phyloP scores from a whole-genome alignment of 2,113 vertebrate genomes.

The Lophotis ruficrista region DNA sequence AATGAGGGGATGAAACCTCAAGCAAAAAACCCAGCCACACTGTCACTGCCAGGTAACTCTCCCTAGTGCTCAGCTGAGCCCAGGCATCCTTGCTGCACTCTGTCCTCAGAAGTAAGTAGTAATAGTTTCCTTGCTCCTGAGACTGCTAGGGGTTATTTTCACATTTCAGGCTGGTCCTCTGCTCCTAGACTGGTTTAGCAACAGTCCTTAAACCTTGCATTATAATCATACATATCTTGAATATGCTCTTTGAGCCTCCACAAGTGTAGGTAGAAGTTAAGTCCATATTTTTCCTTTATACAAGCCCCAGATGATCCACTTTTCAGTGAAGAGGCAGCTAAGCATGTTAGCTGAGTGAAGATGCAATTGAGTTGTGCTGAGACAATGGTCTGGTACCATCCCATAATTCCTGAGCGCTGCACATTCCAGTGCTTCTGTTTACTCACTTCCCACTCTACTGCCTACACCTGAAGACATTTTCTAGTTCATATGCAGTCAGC shows the following conservation, averaged over 20 bases:
- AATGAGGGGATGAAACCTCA: accelerated
- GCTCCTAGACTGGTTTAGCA: background rate
- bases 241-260: background rate
- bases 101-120: background rate
- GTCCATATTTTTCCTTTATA: background rate
- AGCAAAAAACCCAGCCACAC: background rate
- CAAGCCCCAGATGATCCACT: background rate
- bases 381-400: background rate
- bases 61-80: background rate
- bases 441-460: background rate
- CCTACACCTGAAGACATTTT: background rate
- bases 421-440: background rate
- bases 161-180: background rate
- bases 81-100: accelerated
- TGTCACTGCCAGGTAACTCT: background rate
- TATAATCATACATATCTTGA: background rate
- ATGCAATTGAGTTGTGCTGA: background rate
- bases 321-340: background rate
- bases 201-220: background rate
- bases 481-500: background rate
- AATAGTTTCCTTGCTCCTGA: background rate
- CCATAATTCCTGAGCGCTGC: background rate
- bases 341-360: background rate
- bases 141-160: background rate
- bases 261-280: background rate